phyloP scores from a whole-genome alignment of 1,140 invertebrate species.

The Euura lappo region DNA sequence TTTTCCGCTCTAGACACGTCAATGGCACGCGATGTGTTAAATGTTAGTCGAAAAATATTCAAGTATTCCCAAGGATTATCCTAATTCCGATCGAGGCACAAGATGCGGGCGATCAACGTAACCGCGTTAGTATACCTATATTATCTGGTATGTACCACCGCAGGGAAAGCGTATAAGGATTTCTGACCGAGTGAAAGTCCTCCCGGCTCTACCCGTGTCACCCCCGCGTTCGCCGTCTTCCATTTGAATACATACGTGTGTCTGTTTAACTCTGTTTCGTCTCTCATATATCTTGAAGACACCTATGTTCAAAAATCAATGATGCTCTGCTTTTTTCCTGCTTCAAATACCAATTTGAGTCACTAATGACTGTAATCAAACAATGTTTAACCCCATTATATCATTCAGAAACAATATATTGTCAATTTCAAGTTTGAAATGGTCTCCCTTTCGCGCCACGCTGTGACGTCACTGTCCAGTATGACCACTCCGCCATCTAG shows the following conservation, averaged over 20 bases:
- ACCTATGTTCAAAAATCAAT: too few species aligned
- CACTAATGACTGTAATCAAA: too few species aligned
- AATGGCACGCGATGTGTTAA: neutral
- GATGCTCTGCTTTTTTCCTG: too few species aligned
- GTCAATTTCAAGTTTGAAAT: too few species aligned
- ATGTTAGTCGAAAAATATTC: neutral
- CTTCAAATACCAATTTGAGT: too few species aligned
- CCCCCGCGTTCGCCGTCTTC: neutral
- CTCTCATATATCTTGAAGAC: conserved; percentile 28
- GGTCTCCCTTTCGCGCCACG: too few species aligned
- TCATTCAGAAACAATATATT: too few species aligned
- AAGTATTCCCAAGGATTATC: neutral
- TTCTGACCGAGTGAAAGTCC: conserved; percentile 46
- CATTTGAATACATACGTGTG: neutral
- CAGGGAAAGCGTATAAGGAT: conserved; percentile 51
- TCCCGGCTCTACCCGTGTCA: conserved; percentile 28
- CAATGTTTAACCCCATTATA: too few species aligned
- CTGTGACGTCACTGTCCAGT: too few species aligned
- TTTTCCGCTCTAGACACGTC: neutral
- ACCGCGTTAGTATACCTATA: neutral
- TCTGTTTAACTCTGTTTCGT: conserved; percentile 25
- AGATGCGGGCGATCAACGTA: neutral
- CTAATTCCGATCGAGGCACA: neutral
- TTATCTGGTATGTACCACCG: conserved; percentile 27
- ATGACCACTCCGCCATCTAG: too few species aligned